phyloP scores from a whole-genome alignment of 2,113 vertebrate genomes.

The Natator depressus region DNA sequence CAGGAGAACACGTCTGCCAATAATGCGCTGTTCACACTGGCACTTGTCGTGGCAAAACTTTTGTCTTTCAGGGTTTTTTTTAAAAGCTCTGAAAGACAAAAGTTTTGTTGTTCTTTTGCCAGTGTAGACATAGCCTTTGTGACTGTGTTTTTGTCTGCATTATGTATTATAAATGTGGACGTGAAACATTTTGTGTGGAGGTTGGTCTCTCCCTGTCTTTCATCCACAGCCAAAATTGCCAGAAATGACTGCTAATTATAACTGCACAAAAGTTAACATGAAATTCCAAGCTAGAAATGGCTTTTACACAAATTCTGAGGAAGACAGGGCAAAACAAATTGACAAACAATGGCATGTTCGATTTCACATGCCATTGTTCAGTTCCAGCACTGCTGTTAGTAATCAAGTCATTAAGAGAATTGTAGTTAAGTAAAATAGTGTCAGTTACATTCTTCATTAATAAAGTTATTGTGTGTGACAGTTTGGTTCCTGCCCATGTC shows the following conservation, averaged over 20 bases:
- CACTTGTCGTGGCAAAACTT: no score
- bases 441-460: neutral
- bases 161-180: accelerated
- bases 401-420: neutral
- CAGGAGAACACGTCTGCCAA: no score
- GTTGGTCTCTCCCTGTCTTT: neutral
- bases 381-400: neutral
- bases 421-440: neutral
- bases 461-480: neutral
- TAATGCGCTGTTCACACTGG: no score
- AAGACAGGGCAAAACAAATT: neutral
- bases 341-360: neutral
- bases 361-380: neutral
- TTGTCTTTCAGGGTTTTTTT: no score
- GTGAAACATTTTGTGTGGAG: neutral
- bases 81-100: no score
- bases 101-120: no score
- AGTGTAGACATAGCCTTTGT: neutral
- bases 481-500: neutral
- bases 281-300: neutral
- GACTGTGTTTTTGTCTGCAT: neutral
- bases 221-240: neutral
- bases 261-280: neutral
- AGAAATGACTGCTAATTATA: accelerated
- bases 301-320: neutral